Evolutionary conservation across 2,113 vertebrate species (phyloP).

Genomic region (Poecile atricapillus): DNA sequence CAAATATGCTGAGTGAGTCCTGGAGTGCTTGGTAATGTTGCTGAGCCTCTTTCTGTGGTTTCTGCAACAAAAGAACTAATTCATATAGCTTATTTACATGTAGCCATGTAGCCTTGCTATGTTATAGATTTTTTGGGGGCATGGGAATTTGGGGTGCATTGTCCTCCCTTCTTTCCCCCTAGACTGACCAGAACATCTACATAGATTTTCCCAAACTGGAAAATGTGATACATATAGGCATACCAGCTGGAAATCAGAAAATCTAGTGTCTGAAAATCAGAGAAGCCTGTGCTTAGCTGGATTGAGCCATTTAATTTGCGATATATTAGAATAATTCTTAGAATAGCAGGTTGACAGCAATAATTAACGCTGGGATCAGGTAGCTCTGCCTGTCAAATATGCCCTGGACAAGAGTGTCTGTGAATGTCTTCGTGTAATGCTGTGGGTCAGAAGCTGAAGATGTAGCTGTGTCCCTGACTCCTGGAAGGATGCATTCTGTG

Average conservation of each 20-base stretch:
- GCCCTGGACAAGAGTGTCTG: background rate
- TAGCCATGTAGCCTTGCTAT: accelerated
- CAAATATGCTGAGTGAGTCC: conserved; percentile 92
- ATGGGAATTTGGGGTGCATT: background rate
- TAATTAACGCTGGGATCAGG: background rate
- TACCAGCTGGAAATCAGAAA: background rate
- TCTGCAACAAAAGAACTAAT: background rate
- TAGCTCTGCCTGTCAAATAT: background rate
- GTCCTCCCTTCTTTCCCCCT: background rate
- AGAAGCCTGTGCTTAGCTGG: background rate
- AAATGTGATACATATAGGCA: background rate
- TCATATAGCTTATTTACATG: background rate
- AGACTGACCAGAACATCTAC: background rate
- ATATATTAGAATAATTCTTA: background rate
- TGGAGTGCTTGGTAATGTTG: background rate
- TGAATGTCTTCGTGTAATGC: background rate
- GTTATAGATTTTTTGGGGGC: background rate
- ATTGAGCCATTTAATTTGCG: background rate
- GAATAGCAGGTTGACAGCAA: background rate
- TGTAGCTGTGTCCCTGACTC: background rate
- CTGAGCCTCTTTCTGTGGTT: background rate
- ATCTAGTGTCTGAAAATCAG: background rate
- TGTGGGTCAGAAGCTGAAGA: background rate
- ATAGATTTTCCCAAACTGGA: background rate
- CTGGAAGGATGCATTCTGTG: background rate